Conservation (phyloP, 2,888 invertebrate genomes). For the Spodoptera exigua region DNA sequence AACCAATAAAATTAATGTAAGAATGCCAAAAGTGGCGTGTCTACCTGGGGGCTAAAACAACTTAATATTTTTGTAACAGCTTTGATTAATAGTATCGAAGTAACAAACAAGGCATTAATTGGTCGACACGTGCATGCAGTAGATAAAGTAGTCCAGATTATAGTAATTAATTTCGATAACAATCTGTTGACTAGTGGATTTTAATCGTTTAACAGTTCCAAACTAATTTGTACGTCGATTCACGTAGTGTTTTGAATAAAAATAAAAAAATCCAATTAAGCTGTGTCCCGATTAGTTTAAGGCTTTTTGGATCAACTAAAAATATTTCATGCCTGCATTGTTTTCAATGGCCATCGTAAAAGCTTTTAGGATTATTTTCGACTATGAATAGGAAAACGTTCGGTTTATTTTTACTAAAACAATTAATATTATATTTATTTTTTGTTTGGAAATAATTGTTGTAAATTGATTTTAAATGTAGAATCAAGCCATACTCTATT, state of each 20-base stretch:
- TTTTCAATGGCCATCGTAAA: background rate
- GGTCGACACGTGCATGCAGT: slow-evolving; percentile 40
- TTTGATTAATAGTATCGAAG: slow-evolving; percentile 42
- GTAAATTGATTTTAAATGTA: no score
- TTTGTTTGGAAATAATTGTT: no score
- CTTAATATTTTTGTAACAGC: slow-evolving; percentile 32
- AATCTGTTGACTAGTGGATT: slow-evolving; percentile 38
- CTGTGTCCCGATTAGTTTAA: background rate
- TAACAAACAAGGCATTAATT: slow-evolving; percentile 44
- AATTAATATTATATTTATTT: background rate
- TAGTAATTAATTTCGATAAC: slow-evolving; percentile 52
- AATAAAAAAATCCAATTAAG: background rate
- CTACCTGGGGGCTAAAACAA: no score
- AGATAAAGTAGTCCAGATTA: slow-evolving; percentile 44
- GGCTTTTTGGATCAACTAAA: background rate
- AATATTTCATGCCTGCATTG: background rate
- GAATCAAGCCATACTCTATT: no score
- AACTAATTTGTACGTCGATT: slow-evolving; percentile 16
- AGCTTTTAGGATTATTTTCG: background rate
- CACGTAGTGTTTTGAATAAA: background rate
- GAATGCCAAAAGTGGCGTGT: no score
- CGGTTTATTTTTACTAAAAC: background rate
- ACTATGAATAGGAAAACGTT: background rate
- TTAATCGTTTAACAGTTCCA: slow-evolving; percentile 20
- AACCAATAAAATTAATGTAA: no score